A percentile compares a stretch with the other conserved stretches of the same genome.
phyloP scores from a whole-genome alignment of 35 echinoderm and acorn worm species.

The Nesometra sesokonis region DNA sequence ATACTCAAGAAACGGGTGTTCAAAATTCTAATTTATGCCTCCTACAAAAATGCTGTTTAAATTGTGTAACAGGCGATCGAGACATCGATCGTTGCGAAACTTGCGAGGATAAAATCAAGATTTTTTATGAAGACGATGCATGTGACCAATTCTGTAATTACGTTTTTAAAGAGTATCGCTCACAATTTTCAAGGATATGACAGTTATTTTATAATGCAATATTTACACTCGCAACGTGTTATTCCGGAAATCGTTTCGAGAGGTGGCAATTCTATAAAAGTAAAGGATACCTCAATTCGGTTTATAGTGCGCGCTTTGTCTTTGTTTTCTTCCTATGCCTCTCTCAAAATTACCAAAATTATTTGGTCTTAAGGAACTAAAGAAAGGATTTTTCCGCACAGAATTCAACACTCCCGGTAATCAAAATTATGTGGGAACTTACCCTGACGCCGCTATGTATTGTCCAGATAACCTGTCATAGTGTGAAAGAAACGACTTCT shows the following conservation, averaged over 20 bases:
- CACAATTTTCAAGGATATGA: background rate
- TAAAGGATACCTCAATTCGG: background rate
- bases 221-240: background rate
- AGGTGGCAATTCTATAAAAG: conserved; percentile 16
- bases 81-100: background rate
- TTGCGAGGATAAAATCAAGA: background rate
- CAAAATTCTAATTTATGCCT: background rate
- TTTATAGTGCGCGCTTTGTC: conserved; percentile 30
- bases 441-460: conserved; percentile 10
- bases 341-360: conserved; percentile 40
- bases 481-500: conserved; percentile 1
- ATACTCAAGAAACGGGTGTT: background rate
- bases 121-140: background rate
- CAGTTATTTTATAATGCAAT: conserved; percentile 26
- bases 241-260: conserved; percentile 27
- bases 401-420: conserved; percentile 31
- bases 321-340: conserved; percentile 15
- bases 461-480: conserved; percentile 5
- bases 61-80: background rate
- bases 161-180: background rate
- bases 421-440: conserved; percentile 44
- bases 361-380: conserved; percentile 33
- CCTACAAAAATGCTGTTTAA: background rate
- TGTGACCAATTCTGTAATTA: background rate
- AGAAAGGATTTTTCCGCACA: conserved; percentile 48